Percentiles rank a stretch among this genome's conserved stretches.
phyloP scores from a whole-genome alignment of 2,888 invertebrate genomes.

The Apamea sordens region DNA sequence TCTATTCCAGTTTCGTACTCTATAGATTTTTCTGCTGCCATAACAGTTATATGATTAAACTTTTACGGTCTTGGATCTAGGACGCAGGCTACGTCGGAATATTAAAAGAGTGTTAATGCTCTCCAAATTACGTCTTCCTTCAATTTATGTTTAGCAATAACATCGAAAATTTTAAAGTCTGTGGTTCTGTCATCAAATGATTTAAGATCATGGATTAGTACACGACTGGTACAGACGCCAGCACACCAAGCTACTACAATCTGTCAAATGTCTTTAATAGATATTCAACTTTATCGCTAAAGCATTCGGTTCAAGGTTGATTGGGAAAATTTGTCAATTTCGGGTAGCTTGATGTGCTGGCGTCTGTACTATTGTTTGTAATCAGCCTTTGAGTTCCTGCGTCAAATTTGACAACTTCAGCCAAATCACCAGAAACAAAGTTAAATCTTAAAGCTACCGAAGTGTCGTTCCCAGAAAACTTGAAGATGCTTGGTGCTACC shows the following conservation, averaged over 20 bases:
- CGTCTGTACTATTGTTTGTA: background rate
- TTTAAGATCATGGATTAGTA: background rate
- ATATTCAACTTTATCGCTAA: no score
- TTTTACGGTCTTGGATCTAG: conserved; percentile 56
- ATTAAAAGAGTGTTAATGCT: conserved; percentile 46
- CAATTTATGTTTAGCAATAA: conserved; percentile 36
- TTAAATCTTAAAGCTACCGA: conserved; percentile 17
- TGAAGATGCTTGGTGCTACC: conserved; percentile 35
- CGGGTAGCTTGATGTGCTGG: no score
- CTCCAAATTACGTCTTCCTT: conserved; percentile 19
- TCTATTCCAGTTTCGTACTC: conserved; percentile 49
- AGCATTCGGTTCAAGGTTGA: no score
- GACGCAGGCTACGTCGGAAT: conserved; percentile 47
- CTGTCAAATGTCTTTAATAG: no score
- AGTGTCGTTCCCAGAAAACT: conserved; percentile 30
- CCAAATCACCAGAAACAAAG: conserved; percentile 21
- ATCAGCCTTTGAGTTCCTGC: background rate
- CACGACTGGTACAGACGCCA: background rate
- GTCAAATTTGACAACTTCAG: conserved; percentile 4
- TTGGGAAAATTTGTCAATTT: no score
- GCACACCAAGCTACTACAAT: no score
- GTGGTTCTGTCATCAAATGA: background rate
- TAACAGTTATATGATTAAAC: conserved; percentile 60
- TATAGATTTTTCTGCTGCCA: conserved; percentile 50
- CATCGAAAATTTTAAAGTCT: conserved; percentile 1